These are phyloP conservation scores for Hylaea fasciaria DNA, from an alignment of 2,888 invertebrate genomes.

Conservation along the genomic window DNA sequence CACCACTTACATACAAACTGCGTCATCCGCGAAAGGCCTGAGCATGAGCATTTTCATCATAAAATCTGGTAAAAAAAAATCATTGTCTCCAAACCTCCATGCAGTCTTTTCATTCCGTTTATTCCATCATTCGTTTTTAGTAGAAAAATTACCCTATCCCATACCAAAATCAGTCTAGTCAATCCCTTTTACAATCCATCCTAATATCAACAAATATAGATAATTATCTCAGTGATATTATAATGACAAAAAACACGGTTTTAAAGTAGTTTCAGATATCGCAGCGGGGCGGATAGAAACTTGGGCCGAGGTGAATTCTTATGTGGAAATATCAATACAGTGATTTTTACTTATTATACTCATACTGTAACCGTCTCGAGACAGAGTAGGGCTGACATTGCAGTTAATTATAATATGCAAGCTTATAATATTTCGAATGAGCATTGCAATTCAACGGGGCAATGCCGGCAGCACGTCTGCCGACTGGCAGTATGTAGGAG, in stretches of 20 bases:
- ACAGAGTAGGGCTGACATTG: no score
- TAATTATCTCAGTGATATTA: background rate
- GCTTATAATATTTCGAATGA: no score
- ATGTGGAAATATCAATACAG: no score
- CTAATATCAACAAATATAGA: conserved; percentile 9
- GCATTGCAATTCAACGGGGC: no score
- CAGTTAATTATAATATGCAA: no score
- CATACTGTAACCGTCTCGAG: no score
- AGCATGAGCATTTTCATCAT: conserved; percentile 17
- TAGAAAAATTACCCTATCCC: conserved; percentile 13
- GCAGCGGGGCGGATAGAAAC: background rate
- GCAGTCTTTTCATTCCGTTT: conserved; percentile 41
- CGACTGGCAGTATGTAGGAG: no score
- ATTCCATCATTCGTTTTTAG: conserved; percentile 30
- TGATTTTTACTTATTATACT: no score
- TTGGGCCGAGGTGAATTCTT: background rate
- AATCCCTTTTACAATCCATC: conserved; percentile 19
- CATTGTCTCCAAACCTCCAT: conserved; percentile 28
- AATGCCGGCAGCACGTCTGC: no score
- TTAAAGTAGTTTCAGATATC: background rate
- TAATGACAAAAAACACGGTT: conserved; percentile 1
- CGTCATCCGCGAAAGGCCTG: conserved; percentile 3
- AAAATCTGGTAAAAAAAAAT: conserved; percentile 18
- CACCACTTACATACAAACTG: background rate
- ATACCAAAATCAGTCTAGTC: conserved; percentile 30